Conservation (phyloP, 2,113 vertebrate species). For the Paramisgurnus dabryanus region DNA sequence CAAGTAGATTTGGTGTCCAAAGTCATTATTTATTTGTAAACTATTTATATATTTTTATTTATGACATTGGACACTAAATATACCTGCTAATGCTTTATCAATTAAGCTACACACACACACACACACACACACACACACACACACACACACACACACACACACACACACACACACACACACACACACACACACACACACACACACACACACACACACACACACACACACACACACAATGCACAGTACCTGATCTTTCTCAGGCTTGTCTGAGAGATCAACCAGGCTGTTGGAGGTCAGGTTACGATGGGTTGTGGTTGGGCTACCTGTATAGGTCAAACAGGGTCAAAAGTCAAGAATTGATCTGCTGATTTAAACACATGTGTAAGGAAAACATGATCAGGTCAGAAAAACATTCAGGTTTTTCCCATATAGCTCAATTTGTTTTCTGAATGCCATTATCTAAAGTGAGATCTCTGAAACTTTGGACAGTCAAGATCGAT, state of each 20-base stretch:
- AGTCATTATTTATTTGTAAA: no score
- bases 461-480: no score
- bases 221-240: not conserved
- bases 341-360: conserved; percentile 19
- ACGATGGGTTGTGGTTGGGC: conserved; percentile 85
- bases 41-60: no score
- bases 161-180: not conserved
- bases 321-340: conserved; percentile 76
- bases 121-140: not conserved
- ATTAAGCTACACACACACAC: no score
- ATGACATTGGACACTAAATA: no score
- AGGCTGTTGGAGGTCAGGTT: conserved; percentile 94
- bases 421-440: not conserved
- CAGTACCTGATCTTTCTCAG: conserved; percentile 95
- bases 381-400: not conserved
- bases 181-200: no score
- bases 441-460: no score
- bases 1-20: no score
- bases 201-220: not conserved
- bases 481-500: not conserved
- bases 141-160: not conserved
- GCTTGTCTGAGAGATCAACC: conserved; percentile 95
- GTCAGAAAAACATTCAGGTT: not conserved
- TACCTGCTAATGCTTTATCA: no score
- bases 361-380: not conserved